Evolutionary conservation across 2,113 vertebrate species (phyloP), one percentile per base, ranked within the genome.

Genomic region (Onychostruthus taczanowskii): DNA sequence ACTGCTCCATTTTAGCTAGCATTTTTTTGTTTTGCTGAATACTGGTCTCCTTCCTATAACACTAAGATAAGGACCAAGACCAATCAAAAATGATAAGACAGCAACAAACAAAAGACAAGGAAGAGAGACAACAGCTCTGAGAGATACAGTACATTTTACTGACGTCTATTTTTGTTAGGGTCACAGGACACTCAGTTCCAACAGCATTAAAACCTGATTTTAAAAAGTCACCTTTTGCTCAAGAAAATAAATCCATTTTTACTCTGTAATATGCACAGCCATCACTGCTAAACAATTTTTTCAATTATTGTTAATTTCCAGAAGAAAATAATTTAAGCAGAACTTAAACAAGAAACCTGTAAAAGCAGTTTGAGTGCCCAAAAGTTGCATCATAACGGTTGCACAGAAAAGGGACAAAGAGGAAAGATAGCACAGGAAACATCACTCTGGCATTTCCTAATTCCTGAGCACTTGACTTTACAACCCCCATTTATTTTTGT

Each of bases 401-500:
- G 18, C 69, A 72, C 58, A 31, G 47, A 80, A 74, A 19, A 3
- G 10, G n/a, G 53, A 95, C 68, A 62, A 52, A 87, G 87, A 91
- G 28, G 53, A 53, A 95, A 93, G 90, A 87, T 19, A 8, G 39
- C 64, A 86, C 79, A 80, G 88, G 90, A 94, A 97, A 93, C 3
- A 6, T 90, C 86, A 66, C 83, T 95, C 67, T 84, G 90, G 88
- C 55, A 88, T 85, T 97, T 97, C 90, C 92, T 95, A 88, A 88
- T 80, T 88, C 83, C 90, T 77, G 83, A 92, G 55, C 43, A 23
- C 63, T 90, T 86, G 62, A 43, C 72, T 97, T 80, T 79, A 77
- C 72, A 92, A 77, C 75, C 27, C 72, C 18, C 3, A 2, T 13
- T 92, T 92, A 83, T 80, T 94, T 92, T 93, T 77, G 46, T 82